Evolutionary conservation across 2,113 vertebrate genomes (phyloP).

Genomic region (Scomber japonicus): DNA sequence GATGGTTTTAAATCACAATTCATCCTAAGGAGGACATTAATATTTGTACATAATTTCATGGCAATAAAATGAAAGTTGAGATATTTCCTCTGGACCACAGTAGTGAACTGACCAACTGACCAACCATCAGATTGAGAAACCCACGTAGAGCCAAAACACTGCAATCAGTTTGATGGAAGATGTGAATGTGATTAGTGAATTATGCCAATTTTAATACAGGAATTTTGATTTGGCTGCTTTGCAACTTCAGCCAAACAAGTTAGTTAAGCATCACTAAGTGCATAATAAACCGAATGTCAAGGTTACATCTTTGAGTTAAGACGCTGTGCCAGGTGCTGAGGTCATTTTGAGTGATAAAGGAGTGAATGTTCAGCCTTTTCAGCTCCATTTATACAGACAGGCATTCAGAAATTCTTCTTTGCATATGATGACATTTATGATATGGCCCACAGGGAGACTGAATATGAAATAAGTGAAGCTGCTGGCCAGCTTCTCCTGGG

Average conservation of each 20-base stretch:
- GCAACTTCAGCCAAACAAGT: constrained; percentile 7
- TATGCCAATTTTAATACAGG: neutral
- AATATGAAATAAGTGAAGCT: constrained; percentile 67
- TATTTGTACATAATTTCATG: no score
- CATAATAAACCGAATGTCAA: constrained; percentile 53
- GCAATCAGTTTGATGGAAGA: no score
- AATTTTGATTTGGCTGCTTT: neutral
- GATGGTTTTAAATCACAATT: no score
- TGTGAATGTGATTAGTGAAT: no score
- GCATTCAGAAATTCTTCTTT: constrained; percentile 68
- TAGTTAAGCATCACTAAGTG: constrained; percentile 16
- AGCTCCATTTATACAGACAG: constrained; percentile 58
- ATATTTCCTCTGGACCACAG: no score
- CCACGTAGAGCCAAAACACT: no score
- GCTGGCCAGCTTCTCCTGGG: constrained; percentile 47
- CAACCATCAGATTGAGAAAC: no score
- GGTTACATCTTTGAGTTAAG: constrained; percentile 46
- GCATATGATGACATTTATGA: constrained; percentile 83
- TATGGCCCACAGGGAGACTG: constrained; percentile 65
- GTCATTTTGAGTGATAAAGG: constrained; percentile 45
- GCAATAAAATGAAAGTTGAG: no score
- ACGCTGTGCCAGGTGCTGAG: constrained; percentile 21
- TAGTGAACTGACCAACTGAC: no score
- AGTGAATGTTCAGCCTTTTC: constrained; percentile 45
- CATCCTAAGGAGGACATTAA: no score